A percentile compares a stretch with the other conserved stretches of the same genome.
These are phyloP conservation scores for Harlomillsia oculata DNA, from an alignment of 1,140 invertebrate genomes.

Conservation along the genomic window DNA sequence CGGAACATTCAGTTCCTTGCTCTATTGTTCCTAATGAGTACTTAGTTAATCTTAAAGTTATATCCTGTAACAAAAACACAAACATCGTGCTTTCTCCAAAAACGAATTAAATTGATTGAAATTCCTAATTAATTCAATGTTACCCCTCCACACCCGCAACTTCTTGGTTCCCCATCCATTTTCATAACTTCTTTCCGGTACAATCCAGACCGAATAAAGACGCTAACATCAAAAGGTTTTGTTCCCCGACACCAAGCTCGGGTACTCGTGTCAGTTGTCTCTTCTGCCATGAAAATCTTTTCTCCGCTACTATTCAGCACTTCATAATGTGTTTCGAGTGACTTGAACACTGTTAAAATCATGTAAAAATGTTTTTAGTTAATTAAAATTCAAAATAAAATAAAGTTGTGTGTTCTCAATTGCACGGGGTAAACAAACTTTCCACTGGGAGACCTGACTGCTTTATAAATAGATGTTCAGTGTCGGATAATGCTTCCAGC, in stretches of 20 bases:
- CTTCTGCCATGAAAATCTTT: conserved; percentile 28
- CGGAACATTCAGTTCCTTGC: conserved; percentile 24
- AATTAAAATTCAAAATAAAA: background rate
- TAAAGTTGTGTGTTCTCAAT: background rate
- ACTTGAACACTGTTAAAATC: conserved; percentile 3
- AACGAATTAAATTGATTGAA: background rate
- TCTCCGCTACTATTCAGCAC: conserved; percentile 25
- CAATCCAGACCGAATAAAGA: conserved; percentile 20
- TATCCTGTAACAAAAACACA: conserved; percentile 9
- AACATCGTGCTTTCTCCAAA: background rate
- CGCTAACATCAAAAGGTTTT: conserved; percentile 25
- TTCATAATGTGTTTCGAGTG: conserved; percentile 18
- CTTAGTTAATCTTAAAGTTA: conserved; percentile 17
- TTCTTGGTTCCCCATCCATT: conserved; percentile 20
- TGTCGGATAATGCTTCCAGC: conserved; percentile 18
- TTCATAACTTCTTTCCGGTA: conserved; percentile 27
- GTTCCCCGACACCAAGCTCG: conserved; percentile 27
- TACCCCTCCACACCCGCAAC: conserved; percentile 31
- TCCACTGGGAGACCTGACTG: conserved; percentile 28
- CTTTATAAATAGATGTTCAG: conserved; percentile 27
- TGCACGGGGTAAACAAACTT: conserved; percentile 16
- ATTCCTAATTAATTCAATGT: background rate
- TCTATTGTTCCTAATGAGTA: conserved; percentile 25
- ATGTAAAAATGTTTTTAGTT: background rate
- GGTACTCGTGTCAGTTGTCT: conserved; percentile 23